phyloP scores from a whole-genome alignment of 2,888 invertebrate species.

The Pedicia rivosa region DNA sequence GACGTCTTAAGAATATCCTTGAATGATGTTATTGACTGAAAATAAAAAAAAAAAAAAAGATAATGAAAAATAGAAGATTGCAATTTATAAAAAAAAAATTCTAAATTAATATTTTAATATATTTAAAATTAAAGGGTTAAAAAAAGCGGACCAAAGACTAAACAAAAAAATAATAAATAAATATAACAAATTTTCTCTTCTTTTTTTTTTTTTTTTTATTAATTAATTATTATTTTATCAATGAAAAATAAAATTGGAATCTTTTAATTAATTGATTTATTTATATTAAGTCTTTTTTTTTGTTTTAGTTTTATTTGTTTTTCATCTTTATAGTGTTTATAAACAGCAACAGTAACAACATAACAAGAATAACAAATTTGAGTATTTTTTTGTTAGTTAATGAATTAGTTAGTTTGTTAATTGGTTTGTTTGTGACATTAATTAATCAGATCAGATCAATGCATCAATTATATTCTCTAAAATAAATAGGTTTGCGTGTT shows the following conservation, averaged over 20 bases:
- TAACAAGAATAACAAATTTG: no score
- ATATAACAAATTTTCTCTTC: neutral
- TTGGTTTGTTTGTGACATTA: no score
- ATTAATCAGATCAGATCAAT: no score
- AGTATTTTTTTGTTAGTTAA: no score
- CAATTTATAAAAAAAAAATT: no score
- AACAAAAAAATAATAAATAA: neutral
- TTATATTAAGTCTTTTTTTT: neutral
- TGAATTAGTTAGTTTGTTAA: no score
- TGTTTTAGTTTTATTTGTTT: neutral
- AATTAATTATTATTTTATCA: neutral
- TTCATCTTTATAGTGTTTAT: neutral
- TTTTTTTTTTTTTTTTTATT: neutral
- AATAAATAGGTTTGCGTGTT: no score
- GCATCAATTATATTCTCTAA: no score
- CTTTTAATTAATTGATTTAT: neutral
- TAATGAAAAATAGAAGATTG: no score
- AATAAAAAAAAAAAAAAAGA: neutral
- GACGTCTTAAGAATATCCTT: neutral
- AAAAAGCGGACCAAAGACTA: neutral
- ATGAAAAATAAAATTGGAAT: neutral
- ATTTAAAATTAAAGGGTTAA: neutral
- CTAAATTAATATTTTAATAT: no score
- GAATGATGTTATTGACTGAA: no score
- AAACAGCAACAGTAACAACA: no score